Base-by-base conservation (phyloP, 1,140 invertebrate species). In the Globodera rostochiensis region DNA sequence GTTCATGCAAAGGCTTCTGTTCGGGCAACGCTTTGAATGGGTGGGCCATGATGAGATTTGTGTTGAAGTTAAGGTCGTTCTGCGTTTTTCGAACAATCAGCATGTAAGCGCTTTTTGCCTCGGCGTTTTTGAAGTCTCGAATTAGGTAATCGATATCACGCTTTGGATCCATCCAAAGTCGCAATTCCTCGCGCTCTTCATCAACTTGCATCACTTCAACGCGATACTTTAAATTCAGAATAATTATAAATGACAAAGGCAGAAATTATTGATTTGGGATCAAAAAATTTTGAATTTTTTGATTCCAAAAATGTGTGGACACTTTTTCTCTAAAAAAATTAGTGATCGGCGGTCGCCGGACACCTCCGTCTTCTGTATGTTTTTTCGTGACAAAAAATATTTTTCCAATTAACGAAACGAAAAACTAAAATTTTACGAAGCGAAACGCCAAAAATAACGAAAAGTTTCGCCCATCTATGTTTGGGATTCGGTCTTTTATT, bases 41-140 rank as follows among this genome's bases (percentile, higher is more conserved):
- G 47, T 78, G 77, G n/a, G 21, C 13, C 64, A 78, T 78, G 47
- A 78, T 78, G 21, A 78, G 64, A 66, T 78, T 78, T 46, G 77
- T 78, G 49, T 69, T 69, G 25, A 78, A 78, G 50, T 78, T 50
- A 13, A 64, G 66, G 70, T 64, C 77, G 7, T 69, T 70, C 21
- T 78, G 53, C n/a, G 66, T 78, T 21, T 78, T 78, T 11, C 77
- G 57, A 25, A 78, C 53, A 64, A 78, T 47, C 66, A 78, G 64
- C 47, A 78, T 70, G 25, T 64, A 69, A 25, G 49, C 57, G 46
- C 64, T 77, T 57, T 47, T 77, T 64, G 60, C 69, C 13, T 77
- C 60, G n/a, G 64, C 21, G 64, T 57, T 78, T 47, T 64, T 64
- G 25, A 78, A 78, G 49, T 76, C 74, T 7, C 74, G 57, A 45